phyloP scores from a whole-genome alignment of 1,140 invertebrate species.

The Drosophila erecta region DNA sequence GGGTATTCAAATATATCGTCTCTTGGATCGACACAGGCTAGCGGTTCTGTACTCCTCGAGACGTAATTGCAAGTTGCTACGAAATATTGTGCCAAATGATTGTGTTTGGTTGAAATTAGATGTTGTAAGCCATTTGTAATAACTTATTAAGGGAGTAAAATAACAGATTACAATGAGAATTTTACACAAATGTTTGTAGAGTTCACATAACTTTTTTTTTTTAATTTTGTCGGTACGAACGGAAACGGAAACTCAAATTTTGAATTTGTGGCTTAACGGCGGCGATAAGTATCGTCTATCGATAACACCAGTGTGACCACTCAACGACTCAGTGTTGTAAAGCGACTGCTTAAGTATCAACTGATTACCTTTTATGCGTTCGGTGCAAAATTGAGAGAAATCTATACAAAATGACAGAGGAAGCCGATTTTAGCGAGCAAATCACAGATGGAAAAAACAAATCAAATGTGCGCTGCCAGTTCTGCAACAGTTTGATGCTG shows the following conservation, averaged over 20 bases:
- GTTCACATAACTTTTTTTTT: no score
- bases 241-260: not conserved
- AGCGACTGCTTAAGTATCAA: not conserved
- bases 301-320: not conserved
- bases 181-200: no score
- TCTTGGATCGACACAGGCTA: no score
- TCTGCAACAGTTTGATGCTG: slow-evolving; percentile 90
- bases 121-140: no score
- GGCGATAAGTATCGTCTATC: slow-evolving; percentile 2
- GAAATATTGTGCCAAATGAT: no score
- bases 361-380: not conserved
- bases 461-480: slow-evolving; percentile 88
- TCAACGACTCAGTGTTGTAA: not conserved
- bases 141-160: no score
- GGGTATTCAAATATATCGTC: not conserved
- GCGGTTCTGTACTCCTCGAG: no score
- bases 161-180: no score
- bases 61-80: no score
- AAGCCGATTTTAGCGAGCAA: slow-evolving; percentile 84
- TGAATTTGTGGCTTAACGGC: not conserved
- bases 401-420: slow-evolving; percentile 65
- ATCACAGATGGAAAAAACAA: slow-evolving; percentile 88
- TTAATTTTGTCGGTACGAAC: not conserved
- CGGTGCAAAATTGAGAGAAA: slow-evolving; percentile 1
- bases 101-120: no score